Base-by-base conservation (phyloP, 2,113 vertebrate genomes). In the Tautogolabrus adspersus region DNA sequence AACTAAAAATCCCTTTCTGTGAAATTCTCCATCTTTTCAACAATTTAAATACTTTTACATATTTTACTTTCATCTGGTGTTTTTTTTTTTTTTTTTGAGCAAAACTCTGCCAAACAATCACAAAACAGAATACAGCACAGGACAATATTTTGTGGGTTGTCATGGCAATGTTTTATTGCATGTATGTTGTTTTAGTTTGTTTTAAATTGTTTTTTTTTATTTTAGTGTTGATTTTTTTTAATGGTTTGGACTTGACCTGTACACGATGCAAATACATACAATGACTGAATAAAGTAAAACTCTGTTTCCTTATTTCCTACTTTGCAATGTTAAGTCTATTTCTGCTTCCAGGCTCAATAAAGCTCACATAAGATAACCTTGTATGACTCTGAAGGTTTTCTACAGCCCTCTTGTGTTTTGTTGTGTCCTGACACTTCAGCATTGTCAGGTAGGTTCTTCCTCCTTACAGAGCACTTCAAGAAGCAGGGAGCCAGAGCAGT, bases 401-500 rank as follows among this genome's bases (percentile, higher is more conserved):
- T 71, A 40, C 74, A 75, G 42, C 73, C 15, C 22, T 59, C 40
- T 51, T 6, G 3, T 40, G 57, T 54, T 46, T 19, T 80, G 55
- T 57, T 0, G 19, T 38, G 59, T 68, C 72, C 81, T 81, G 83
- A 81, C 77, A 16, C 5, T 54, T 51, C 47, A 42, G 75, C 30
- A 6, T 63, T 68, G 63, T 77, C 82, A 83, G 87, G 87, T 87
- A 82, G 79, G 89, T 91, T 82, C 77, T 60, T 80, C 59, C 78
- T 75, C 69, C 78, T 74, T 79, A 30, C 69, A 26, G 49, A 83
- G 55, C 78, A 38, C 54, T 81, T 79, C 64, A 70, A 83, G 70
- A 86, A 82, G 58, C 58, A 57, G 59, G 72, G 78, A 90, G 61
- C 64, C 86, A 78, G 73, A 81, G 83, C 87, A 85, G 91, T 93